Conservation (phyloP, 2,797 vertebrate species). For the Atherinosoma microstoma region DNA sequence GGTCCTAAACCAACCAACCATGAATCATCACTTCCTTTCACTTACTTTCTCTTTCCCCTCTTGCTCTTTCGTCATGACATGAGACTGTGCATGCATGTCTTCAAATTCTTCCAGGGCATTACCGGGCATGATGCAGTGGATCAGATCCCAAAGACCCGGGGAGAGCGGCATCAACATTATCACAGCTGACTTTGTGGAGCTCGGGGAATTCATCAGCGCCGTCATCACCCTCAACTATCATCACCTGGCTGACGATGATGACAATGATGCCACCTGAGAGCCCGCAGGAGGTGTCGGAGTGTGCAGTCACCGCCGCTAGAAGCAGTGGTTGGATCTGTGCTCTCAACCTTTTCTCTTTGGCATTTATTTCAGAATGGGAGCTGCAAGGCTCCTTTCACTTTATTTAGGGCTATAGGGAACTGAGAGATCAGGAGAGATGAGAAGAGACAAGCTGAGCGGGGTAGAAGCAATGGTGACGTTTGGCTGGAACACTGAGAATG, state of each 20-base stretch:
- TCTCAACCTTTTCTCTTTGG: conserved; percentile 75
- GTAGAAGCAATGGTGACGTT: conserved; percentile 36
- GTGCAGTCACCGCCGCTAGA: conserved; percentile 37
- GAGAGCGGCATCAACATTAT: conserved; percentile 97
- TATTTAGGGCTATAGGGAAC: conserved; percentile 77
- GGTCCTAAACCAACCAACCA: conserved; percentile 33
- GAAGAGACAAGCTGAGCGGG: conserved; percentile 20
- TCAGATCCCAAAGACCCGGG: conserved; percentile 92
- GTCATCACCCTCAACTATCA: conserved; percentile 98
- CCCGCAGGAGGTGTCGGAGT: conserved; percentile 48
- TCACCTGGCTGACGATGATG: conserved; percentile 91
- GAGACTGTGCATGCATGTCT: conserved; percentile 6
- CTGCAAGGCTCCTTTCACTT: conserved; percentile 69
- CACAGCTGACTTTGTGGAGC: conserved; percentile 98
- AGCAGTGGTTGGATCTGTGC: conserved; percentile 69
- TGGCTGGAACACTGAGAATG: conserved; percentile 39
- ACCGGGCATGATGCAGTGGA: conserved; percentile 98
- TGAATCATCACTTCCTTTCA: conserved; percentile 39
- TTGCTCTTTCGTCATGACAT: not conserved
- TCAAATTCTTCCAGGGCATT: conserved; percentile 86
- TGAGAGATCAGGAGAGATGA: conserved; percentile 32
- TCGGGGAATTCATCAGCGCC: conserved; percentile 97
- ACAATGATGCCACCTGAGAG: conserved; percentile 91
- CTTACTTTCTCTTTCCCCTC: conserved; percentile 16
- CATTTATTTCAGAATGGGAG: conserved; percentile 76